Evolutionary conservation across 2,888 invertebrate species (phyloP), one percentile per base, ranked within the genome.

Genomic region (Artemia sinica): DNA sequence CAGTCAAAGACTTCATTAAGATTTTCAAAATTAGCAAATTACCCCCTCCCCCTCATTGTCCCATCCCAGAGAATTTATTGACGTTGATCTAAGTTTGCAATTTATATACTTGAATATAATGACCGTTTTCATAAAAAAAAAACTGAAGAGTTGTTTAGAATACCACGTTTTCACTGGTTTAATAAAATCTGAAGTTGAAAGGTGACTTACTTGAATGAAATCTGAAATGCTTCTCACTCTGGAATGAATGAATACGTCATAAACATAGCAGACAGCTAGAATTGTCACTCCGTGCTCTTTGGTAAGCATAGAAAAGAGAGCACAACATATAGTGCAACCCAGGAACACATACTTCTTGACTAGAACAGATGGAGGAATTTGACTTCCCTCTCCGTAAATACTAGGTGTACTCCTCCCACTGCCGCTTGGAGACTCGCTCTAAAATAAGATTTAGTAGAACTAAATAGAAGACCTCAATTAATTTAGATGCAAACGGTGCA

Each of bases 281-380:
- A 93, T 91, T 73, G 92, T 92, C 76, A 95, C 85, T 69, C 94
- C 95, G 68, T 93, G 93, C 80, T 96, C 96, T 81, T 95, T 96
- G 81, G 91, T 91, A 74, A 96, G 82, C 80, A 94, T 88, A 72
- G 91, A 90, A 66, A 88, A 86, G 66, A 86, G 81, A 52, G 91
- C 86, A 72, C 87, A 77, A 52, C 80, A 75, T 72, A 79, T 76
- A 79, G 77, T 84, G 72, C 83, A 79, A 69, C 81, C 80, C 74
- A 89, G 79, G 73, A 84, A 86, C 73, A 83, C 72, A 82, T 83
- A 83, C 74, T 81, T 79, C 71, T 80, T 78, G 48, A 77, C 58
- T 58, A 58, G 58, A 18, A 58, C 18, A 14, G 58, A 58, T 7
- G 58, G 18, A 8, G 58, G 58, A 58, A 58, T n/a, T 18, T 14